A percentile compares a stretch with the other conserved stretches of the same genome.
phyloP scores from a whole-genome alignment of 1,140 invertebrate genomes.

The Drosophila bocqueti region DNA sequence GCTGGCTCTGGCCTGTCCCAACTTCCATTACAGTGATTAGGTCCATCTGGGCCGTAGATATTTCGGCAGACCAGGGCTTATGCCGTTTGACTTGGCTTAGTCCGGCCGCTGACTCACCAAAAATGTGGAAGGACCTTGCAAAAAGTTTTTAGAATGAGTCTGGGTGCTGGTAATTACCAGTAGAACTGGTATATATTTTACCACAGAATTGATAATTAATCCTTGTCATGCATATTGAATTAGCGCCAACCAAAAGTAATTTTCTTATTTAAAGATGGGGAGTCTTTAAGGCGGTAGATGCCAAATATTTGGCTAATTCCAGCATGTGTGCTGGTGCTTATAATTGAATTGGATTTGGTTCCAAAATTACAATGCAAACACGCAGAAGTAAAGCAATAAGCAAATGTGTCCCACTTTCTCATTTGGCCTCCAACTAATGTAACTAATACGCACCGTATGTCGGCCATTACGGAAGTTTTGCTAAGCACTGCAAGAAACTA shows the following conservation, averaged over 20 bases:
- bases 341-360: conserved; percentile 38
- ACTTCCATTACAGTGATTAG: conserved; percentile 55
- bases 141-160: conserved; percentile 1
- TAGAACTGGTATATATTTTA: conserved; percentile 16
- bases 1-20: not conserved
- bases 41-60: conserved; percentile 13
- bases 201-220: conserved; percentile 34
- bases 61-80: conserved; percentile 16
- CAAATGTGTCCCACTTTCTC: conserved; percentile 27
- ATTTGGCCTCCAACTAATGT: conserved; percentile 38
- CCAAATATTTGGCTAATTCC: conserved; percentile 14
- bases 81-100: conserved; percentile 33
- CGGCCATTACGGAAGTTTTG: conserved; percentile 33
- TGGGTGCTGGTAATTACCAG: conserved; percentile 7
- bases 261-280: not conserved
- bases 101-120: conserved; percentile 9
- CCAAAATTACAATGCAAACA: conserved; percentile 25
- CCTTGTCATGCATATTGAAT: conserved; percentile 30
- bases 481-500: not conserved
- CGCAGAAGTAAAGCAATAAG: conserved; percentile 22
- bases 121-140: not conserved
- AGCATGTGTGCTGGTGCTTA: conserved; percentile 9
- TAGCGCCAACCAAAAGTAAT: not conserved
- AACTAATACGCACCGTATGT: conserved; percentile 62
- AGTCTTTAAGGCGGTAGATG: not conserved